These are phyloP conservation scores for Taphrorychus bicolor DNA, from an alignment of 2,888 invertebrate species.

Conservation along the genomic window DNA sequence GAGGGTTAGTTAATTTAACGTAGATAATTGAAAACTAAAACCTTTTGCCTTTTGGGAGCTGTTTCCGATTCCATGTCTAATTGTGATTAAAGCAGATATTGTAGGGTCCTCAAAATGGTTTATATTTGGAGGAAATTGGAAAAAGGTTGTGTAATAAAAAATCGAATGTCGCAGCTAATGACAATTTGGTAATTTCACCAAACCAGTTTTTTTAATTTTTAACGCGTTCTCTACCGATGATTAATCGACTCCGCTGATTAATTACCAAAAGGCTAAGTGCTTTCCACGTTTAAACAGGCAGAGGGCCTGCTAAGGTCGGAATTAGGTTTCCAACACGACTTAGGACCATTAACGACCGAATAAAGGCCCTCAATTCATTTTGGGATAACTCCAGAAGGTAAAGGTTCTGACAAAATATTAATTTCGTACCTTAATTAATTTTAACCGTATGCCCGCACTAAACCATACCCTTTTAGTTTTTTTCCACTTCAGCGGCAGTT, in stretches of 20 bases:
- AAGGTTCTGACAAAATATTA: not conserved
- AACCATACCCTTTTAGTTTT: no score
- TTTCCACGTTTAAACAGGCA: conserved; percentile 10
- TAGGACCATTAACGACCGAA: conserved; percentile 2
- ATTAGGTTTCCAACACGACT: conserved; percentile 1
- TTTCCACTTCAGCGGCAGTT: no score
- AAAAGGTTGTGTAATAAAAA: no score
- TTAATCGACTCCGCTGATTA: conserved; percentile 12
- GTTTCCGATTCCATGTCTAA: no score
- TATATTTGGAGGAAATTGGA: no score
- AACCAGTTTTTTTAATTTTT: conserved; percentile 2
- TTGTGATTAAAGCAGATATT: no score
- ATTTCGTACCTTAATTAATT: not conserved
- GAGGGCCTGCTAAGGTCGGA: conserved; percentile 4
- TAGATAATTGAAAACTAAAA: not conserved
- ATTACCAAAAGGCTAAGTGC: conserved; percentile 9
- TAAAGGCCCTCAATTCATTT: conserved; percentile 4
- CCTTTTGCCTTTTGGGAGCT: not conserved
- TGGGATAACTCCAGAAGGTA: not conserved
- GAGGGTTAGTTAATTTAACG: not conserved
- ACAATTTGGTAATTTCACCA: not conserved
- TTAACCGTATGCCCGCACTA: no score
- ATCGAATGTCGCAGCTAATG: not conserved
- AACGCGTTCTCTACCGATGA: not conserved
- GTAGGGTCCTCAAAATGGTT: no score